Evolutionary conservation across 2,113 vertebrate species (phyloP), one percentile per base, ranked within the genome.

Genomic region (Zeus faber): DNA sequence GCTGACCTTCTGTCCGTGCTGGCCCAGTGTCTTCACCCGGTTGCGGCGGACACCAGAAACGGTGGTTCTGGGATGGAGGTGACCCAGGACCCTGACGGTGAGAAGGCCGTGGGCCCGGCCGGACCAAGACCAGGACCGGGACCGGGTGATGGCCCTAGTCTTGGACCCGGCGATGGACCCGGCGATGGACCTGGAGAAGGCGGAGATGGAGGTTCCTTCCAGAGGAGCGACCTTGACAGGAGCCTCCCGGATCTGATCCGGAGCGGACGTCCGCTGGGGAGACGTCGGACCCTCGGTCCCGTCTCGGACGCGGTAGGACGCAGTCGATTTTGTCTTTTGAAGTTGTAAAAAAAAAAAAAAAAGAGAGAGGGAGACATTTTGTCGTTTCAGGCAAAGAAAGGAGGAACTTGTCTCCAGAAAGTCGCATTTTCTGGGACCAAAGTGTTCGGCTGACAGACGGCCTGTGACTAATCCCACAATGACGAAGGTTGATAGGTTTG

Each of bases 161-260:
- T 23, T 26, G 20, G 51, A 49, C 0, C 75, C 22, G 71, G 65
- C 9, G 72, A 77, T 27, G 29, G 13, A 7, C 3, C 49, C 1
- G 54, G 45, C 20, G 73, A 69, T 2, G 54, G 64, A 52, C 1
- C 39, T 8, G 40, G 61, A 3, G 20, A 45, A 17, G n/a, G 13
- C 0, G 9, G 4, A 2, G 41, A 20, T 2, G 70, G 54, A 2
- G 53, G 31, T n/a, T 11, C 29, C 2, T 54, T 41, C 48, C 54
- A 65, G 40, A 62, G 23, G 17, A 70, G 4, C 41, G 85, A 62
- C 50, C 1, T 68, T 0, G 78, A 87, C 3, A 50, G 72, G 37
- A 77, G 63, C 4, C 51, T 91, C 52, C 89, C 89, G 3, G 89
- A 91, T 67, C 78, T 91, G 62, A 70, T 91, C 18, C 81, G 76